A percentile compares a stretch with the other conserved stretches of the same genome.
Evolutionary conservation across 2,888 invertebrate genomes (phyloP).

Genomic region (Tineola bisselliella): DNA sequence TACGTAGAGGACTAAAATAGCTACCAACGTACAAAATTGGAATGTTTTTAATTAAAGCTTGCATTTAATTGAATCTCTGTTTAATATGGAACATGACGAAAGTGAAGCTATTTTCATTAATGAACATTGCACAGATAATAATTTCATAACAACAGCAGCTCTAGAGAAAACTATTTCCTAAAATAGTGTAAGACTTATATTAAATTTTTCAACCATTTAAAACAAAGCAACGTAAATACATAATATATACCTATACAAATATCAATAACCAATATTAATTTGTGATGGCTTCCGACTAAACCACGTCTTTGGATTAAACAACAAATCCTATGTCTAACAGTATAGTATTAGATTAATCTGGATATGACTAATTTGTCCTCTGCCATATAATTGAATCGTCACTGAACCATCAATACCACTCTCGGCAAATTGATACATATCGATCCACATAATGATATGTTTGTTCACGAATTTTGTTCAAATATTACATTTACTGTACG

Average conservation of each 20-base stretch:
- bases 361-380: conserved; percentile 23
- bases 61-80: conserved; percentile 32
- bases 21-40: conserved; percentile 28
- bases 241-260: background rate
- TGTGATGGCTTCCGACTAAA: background rate
- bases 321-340: background rate
- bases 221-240: too few species aligned
- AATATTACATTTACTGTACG: background rate
- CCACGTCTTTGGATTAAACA: background rate
- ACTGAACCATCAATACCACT: background rate
- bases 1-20: background rate
- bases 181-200: too few species aligned
- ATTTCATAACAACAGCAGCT: too few species aligned
- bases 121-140: too few species aligned
- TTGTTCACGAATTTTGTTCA: background rate
- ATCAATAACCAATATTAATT: background rate
- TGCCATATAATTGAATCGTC: conserved; percentile 25
- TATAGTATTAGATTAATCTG: conserved; percentile 13
- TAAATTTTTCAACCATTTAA: too few species aligned
- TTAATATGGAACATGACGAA: background rate
- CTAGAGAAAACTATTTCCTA: too few species aligned
- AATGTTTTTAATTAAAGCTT: conserved; percentile 45
- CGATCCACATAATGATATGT: background rate
- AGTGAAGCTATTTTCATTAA: background rate
- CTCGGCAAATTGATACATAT: background rate